Percentiles rank a stretch among this genome's conserved stretches.
phyloP scores from a whole-genome alignment of 2,113 vertebrate species.

The Megaceryle maxima region DNA sequence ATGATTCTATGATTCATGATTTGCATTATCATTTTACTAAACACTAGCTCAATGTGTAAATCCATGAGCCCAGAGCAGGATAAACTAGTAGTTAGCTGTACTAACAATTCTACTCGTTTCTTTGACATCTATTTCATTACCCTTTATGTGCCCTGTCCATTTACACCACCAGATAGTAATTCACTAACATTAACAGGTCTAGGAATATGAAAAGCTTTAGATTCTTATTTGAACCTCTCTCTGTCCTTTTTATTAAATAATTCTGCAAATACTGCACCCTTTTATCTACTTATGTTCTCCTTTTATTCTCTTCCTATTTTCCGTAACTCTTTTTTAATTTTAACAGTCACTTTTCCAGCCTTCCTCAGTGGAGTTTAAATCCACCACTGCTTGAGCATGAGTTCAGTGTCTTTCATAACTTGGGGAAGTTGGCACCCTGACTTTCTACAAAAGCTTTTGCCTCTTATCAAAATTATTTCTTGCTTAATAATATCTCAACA shows the following conservation, averaged over 20 bases:
- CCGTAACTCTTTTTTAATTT: not conserved
- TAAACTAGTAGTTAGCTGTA: not conserved
- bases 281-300: not conserved
- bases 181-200: not conserved
- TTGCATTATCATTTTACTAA: not conserved
- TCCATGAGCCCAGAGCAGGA: not conserved
- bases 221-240: not conserved
- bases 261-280: not conserved
- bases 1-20: not conserved
- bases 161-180: not conserved
- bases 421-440: not conserved
- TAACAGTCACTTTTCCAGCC: not conserved
- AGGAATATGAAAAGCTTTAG: not conserved
- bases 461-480: not conserved
- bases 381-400: not conserved
- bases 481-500: not conserved
- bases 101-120: not conserved
- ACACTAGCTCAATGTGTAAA: not conserved
- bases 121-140: not conserved
- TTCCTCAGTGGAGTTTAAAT: not conserved
- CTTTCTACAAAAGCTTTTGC: not conserved
- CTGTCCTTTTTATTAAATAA: not conserved
- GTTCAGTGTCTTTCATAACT: not conserved
- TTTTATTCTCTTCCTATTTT: not conserved
- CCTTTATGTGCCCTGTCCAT: not conserved